Conservation (phyloP, 2,797 vertebrate genomes). For the Pseudochirops cupreus region DNA sequence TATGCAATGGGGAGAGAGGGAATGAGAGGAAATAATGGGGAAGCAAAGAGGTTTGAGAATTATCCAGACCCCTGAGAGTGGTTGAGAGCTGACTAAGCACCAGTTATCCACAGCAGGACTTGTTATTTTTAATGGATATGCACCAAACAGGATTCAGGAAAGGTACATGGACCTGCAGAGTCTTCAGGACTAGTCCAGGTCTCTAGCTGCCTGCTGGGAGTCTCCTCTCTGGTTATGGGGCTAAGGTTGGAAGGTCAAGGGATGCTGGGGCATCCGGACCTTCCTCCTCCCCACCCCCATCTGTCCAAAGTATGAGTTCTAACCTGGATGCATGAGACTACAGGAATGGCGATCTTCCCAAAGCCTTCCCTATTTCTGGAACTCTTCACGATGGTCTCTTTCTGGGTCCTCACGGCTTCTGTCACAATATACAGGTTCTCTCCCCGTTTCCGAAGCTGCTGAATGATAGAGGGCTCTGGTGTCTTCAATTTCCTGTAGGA, state of each 20-base stretch:
- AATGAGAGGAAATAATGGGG: background rate
- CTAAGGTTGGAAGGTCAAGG: too few relatives aligned
- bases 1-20: background rate
- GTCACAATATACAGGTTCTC: slow-evolving; percentile 68
- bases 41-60: background rate
- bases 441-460: slow-evolving; percentile 44
- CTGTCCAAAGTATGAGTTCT: background rate
- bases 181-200: background rate
- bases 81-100: too few relatives aligned
- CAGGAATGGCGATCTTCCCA: background rate
- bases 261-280: accelerated
- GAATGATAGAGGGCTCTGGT: slow-evolving; percentile 45
- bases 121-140: background rate
- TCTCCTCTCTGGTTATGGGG: background rate
- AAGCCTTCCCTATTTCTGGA: slow-evolving; percentile 41
- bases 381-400: slow-evolving; percentile 54
- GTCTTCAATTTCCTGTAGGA: slow-evolving; percentile 53
- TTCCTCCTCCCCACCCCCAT: background rate
- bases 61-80: too few relatives aligned
- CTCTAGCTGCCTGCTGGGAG: background rate
- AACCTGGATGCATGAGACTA: slow-evolving; percentile 49
- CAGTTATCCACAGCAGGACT: background rate
- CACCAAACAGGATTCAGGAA: background rate
- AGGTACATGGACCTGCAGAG: background rate
- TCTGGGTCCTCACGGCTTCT: slow-evolving; percentile 63